A percentile compares a stretch with the other conserved stretches of the same genome.
Conservation (phyloP, 2,113 vertebrate species). For the Sinocyclocheilus anophthalmus region DNA sequence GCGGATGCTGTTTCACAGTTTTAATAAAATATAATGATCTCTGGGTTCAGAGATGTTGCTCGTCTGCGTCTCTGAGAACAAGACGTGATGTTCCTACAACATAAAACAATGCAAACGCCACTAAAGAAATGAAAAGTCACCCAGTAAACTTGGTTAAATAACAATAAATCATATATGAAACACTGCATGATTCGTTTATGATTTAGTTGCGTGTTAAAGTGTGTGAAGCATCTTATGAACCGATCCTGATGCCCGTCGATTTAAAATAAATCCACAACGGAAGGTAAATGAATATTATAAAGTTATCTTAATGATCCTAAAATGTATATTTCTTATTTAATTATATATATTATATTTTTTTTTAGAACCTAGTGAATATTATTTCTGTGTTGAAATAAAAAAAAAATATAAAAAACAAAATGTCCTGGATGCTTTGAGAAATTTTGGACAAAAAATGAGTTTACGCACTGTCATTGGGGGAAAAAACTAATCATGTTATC, state of each 20-base stretch:
- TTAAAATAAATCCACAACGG: no score
- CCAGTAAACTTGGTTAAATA: background rate
- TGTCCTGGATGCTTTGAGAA: background rate
- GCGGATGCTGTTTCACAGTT: background rate
- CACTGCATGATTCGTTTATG: background rate
- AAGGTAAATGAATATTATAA: no score
- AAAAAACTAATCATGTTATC: background rate
- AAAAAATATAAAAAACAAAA: background rate
- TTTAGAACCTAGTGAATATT: no score
- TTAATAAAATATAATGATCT: background rate
- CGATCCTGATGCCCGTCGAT: background rate
- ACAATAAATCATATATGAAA: background rate
- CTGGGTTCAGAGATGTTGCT: background rate
- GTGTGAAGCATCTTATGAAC: background rate
- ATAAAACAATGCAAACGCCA: background rate
- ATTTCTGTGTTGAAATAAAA: background rate
- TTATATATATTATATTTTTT: no score
- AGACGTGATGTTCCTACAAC: no score
- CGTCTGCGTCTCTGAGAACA: background rate
- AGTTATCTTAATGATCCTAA: no score
- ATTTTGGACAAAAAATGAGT: background rate
- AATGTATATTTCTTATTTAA: no score
- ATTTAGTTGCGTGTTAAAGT: background rate
- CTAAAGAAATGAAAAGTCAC: background rate
- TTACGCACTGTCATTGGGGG: background rate